Percentiles rank a stretch among this genome's conserved stretches.
Evolutionary conservation across 2,888 invertebrate genomes (phyloP).

Genomic region (Eupsilia transversa): DNA sequence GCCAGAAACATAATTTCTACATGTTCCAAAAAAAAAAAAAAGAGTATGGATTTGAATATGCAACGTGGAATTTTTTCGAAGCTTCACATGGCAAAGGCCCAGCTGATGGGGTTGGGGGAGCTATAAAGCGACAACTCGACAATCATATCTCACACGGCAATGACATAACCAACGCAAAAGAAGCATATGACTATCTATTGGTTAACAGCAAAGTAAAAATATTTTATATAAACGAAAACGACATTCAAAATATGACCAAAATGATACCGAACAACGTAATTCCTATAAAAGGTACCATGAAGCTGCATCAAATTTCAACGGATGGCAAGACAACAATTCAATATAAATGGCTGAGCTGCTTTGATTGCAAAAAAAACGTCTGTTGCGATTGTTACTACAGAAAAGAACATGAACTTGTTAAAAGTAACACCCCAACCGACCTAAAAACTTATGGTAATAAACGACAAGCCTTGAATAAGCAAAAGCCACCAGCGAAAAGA

Average conservation of each 20-base stretch:
- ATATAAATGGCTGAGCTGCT: conserved; percentile 2
- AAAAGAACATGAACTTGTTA: conserved; percentile 6
- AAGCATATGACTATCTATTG: conserved; percentile 26
- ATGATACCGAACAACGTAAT: too few species aligned
- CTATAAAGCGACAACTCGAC: conserved; percentile 2
- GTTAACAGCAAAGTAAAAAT: conserved; percentile 10
- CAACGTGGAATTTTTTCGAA: conserved; percentile 8
- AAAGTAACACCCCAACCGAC: background rate
- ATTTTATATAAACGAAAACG: background rate
- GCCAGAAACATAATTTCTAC: background rate
- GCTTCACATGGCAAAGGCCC: background rate
- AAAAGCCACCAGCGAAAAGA: conserved; percentile 4
- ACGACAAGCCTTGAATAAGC: background rate
- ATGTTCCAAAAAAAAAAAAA: background rate
- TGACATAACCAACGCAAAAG: conserved; percentile 35
- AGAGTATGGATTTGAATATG: conserved; percentile 3
- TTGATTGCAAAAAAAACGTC: conserved; percentile 8
- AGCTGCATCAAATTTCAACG: conserved; percentile 3
- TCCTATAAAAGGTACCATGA: conserved; percentile 10
- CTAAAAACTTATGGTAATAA: background rate
- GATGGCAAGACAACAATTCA: conserved; percentile 4
- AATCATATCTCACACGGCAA: conserved; percentile 25
- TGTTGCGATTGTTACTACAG: conserved; percentile 4
- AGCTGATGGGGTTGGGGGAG: conserved; percentile 5
- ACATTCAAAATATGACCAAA: too few species aligned